These are phyloP conservation scores for Octonoba sinensis DNA, from an alignment of 2,888 invertebrate species.

Conservation along the genomic window DNA sequence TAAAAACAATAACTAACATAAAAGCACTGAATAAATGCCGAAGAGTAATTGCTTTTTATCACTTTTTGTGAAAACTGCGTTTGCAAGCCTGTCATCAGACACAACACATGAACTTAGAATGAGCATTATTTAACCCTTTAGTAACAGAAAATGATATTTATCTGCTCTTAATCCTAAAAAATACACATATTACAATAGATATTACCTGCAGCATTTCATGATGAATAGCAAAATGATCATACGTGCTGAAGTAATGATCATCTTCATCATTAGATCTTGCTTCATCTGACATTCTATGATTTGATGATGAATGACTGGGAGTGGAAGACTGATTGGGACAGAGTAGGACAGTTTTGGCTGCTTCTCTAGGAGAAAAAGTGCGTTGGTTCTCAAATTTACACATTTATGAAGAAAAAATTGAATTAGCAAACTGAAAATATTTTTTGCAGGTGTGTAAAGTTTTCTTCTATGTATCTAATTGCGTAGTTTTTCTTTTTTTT, in stretches of 20 bases:
- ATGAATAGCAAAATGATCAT: conserved; percentile 92
- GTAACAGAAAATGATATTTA: too few species aligned
- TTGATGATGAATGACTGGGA: conserved; percentile 14
- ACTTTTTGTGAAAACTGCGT: neutral
- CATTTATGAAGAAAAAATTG: neutral
- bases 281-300: conserved; percentile 27
- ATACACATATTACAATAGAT: too few species aligned
- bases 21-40: too few species aligned
- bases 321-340: conserved; percentile 32
- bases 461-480: too few species aligned
- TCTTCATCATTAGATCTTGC: conserved; percentile 57
- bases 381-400: too few species aligned
- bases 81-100: neutral
- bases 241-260: conserved; percentile 77
- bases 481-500: too few species aligned
- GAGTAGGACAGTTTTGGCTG: conserved; percentile 52
- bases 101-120: too few species aligned
- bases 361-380: conserved; percentile 30
- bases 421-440: neutral
- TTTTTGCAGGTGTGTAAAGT: neutral
- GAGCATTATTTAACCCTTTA: too few species aligned
- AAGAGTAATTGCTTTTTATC: too few species aligned
- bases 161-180: too few species aligned
- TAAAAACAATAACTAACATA: too few species aligned
- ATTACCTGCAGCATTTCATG: conserved; percentile 90